Evolutionary conservation across 2,888 invertebrate genomes (phyloP).

Genomic region (Clivina fossor): DNA sequence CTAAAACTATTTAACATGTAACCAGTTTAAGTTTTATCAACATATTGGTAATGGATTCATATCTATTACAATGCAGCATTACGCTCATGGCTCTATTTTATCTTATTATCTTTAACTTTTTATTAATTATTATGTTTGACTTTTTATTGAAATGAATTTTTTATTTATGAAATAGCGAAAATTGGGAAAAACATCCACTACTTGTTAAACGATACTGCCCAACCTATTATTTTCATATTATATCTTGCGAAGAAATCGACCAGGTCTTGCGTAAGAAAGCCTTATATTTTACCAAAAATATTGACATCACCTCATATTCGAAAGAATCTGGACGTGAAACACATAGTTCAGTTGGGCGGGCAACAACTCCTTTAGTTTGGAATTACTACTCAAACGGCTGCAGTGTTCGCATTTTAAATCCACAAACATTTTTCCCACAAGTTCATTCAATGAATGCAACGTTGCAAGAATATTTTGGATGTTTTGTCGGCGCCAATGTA

Average conservation of each 20-base stretch:
- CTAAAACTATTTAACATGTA: no score
- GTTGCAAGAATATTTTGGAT: slow-evolving; percentile 91
- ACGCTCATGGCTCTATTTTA: no score
- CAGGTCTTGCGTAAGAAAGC: slow-evolving; percentile 72
- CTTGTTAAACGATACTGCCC: slow-evolving; percentile 65
- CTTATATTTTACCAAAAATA: slow-evolving; percentile 81
- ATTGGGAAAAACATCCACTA: slow-evolving; percentile 83
- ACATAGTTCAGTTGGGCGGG: slow-evolving; percentile 76
- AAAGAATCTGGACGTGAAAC: slow-evolving; percentile 75
- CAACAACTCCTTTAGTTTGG: slow-evolving; percentile 82
- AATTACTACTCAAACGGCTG: slow-evolving; percentile 87
- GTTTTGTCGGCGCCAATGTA: slow-evolving; percentile 93
- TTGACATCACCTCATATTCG: slow-evolving; percentile 88
- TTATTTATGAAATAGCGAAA: slow-evolving; percentile 54
- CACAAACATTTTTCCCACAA: slow-evolving; percentile 76
- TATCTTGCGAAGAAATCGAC: slow-evolving; percentile 77
- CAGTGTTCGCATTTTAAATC: slow-evolving; percentile 86
- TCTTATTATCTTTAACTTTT: no score
- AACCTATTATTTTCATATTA: slow-evolving; percentile 70
- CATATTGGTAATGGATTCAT: no score
- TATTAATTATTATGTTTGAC: no score
- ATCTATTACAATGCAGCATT: no score
- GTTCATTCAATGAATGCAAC: slow-evolving; percentile 69
- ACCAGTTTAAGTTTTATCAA: no score
- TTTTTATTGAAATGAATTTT: neutral